Evolutionary conservation across 1,140 invertebrate genomes (phyloP), one percentile per base, ranked within the genome.

Genomic region (Aethina tumida): DNA sequence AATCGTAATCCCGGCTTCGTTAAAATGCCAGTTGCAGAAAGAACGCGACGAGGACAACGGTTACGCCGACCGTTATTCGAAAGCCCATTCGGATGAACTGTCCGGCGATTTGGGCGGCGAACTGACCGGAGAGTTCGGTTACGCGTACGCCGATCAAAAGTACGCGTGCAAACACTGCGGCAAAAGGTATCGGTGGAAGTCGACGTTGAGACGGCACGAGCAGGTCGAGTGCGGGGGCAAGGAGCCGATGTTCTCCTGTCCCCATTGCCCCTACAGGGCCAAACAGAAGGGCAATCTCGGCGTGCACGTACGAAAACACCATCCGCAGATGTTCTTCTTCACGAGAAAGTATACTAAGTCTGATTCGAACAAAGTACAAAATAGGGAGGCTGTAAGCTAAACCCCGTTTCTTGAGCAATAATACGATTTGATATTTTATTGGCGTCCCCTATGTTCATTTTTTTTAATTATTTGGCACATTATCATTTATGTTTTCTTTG

Each of bases 181-280:
- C 25, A 85, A 84, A 56, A 70, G 77, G 15, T 86, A 86, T 56
- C 69, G 81, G 48, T 85, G 82, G 82, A 84, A 84, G 57, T 84
- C 80, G 9, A 84, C 81, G 35, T 69, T 85, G 69, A 69, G 81
- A 0, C 70, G 82, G 5, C 85, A 90, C 62, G 81, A 86, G 57
- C 81, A 77, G 60, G 83, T 87, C 41, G 84, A 88, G 60, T 90
- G 85, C 60, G 84, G 84, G n/a, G 84, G 83, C 35, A 85, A 87
- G 56, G 78, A 82, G 41, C 81, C 80, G 1, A 74, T 79, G 27
- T 85, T 86, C 60, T 77, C 82, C 16, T 88, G 85, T 47, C 82
- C 83, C 1, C 74, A 84, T 50, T 88, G 85, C 60, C 71, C 76
- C 2, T 85, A 85, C 65, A 75, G 73, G 44, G 81, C 81, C 16